phyloP scores from a whole-genome alignment of 2,888 invertebrate genomes.

The Hypena proboscidalis region DNA sequence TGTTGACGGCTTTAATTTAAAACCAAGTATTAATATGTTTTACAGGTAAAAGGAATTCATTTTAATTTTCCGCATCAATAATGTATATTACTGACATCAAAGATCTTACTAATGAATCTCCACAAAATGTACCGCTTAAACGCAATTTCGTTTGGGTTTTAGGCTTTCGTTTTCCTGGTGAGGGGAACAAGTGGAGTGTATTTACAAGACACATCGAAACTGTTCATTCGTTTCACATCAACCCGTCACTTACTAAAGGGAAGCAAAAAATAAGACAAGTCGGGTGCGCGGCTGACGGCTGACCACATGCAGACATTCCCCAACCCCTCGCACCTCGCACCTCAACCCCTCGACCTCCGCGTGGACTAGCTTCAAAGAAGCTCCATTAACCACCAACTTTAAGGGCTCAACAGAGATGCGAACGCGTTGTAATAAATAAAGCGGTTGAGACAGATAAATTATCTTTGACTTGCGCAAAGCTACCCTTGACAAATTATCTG shows the following conservation, averaged over 20 bases:
- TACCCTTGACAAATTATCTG: constrained; percentile 82
- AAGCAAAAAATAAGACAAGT: constrained; percentile 59
- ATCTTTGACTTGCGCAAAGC: constrained; percentile 81
- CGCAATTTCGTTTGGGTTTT: constrained; percentile 12
- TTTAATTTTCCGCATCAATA: constrained; percentile 2
- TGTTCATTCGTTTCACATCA: constrained; percentile 68
- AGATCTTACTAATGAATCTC: constrained; percentile 3
- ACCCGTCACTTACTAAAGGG: constrained; percentile 61
- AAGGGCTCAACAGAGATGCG: constrained; percentile 78
- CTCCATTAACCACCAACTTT: constrained; percentile 80
- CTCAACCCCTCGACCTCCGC: constrained; percentile 28
- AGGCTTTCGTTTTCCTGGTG: constrained; percentile 27
- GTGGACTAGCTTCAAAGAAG: constrained; percentile 70
- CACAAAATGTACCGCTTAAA: not conserved
- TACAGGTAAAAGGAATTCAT: constrained; percentile 9
- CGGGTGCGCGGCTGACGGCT: constrained; percentile 42
- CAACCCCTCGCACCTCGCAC: constrained; percentile 17
- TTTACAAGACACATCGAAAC: constrained; percentile 45
- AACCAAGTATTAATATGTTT: too few relatives aligned
- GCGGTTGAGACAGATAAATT: constrained; percentile 83
- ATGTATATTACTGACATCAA: not conserved
- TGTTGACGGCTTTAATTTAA: too few relatives aligned
- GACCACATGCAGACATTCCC: constrained; percentile 58
- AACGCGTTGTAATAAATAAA: constrained; percentile 82
- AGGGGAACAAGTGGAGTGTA: constrained; percentile 29